These are phyloP conservation scores for Arvicola amphibius DNA, from an alignment of 2,797 vertebrate species.

Conservation along the genomic window DNA sequence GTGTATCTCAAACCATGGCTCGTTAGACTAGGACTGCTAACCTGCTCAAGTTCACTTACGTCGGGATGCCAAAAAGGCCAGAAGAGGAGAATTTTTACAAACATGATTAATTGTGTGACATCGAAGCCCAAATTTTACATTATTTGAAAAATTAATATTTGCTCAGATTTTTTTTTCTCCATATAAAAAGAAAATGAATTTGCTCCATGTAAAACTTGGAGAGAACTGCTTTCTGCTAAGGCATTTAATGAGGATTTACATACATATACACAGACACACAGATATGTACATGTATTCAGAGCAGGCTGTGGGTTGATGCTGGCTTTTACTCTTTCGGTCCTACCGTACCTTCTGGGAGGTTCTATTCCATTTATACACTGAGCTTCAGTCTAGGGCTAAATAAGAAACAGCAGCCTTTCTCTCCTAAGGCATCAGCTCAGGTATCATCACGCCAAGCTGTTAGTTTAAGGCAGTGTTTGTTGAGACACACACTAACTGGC, in stretches of 20 bases:
- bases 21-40: slow-evolving; percentile 40
- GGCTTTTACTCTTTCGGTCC: slow-evolving; percentile 59
- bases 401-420: slow-evolving; percentile 68
- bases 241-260: slow-evolving; percentile 66
- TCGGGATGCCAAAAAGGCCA: slow-evolving; percentile 16
- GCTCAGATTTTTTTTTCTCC: slow-evolving; percentile 17
- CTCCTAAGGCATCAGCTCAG: slow-evolving; percentile 83
- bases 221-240: slow-evolving; percentile 35
- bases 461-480: slow-evolving; percentile 82
- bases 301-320: slow-evolving; percentile 34
- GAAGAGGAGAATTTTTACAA: slow-evolving; percentile 43
- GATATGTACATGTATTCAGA: slow-evolving; percentile 44
- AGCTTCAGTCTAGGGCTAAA: slow-evolving; percentile 76
- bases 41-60: slow-evolving; percentile 54
- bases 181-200: slow-evolving; percentile 54
- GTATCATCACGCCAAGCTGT: slow-evolving; percentile 76
- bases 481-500: slow-evolving; percentile 81
- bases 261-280: neutral
- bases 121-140: slow-evolving; percentile 45
- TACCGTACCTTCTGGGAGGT: slow-evolving; percentile 71
- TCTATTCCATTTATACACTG: slow-evolving; percentile 81
- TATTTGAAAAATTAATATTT: slow-evolving; percentile 54
- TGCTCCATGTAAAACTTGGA: slow-evolving; percentile 37
- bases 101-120: neutral
- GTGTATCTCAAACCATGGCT: neutral